Evolutionary conservation across 2,888 invertebrate species (phyloP).

Genomic region (Gisinianus flammeolus): DNA sequence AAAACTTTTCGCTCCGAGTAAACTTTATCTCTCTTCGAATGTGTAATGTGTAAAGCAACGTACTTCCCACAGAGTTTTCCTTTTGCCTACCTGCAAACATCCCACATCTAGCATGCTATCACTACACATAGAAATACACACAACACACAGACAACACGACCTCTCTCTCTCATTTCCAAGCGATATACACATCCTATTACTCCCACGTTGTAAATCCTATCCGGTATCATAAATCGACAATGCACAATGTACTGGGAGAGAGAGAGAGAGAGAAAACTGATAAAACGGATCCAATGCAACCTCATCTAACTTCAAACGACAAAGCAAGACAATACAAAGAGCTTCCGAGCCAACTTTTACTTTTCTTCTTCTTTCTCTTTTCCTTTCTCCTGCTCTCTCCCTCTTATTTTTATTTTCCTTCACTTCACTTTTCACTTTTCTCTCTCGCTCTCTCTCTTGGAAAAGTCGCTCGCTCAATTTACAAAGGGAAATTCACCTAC

Average conservation of each 20-base stretch:
- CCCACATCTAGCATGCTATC: too few relatives aligned
- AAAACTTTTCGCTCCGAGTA: neutral
- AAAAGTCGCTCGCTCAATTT: too few relatives aligned
- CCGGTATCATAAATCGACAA: constrained; percentile 4
- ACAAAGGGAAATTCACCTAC: too few relatives aligned
- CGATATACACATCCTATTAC: neutral
- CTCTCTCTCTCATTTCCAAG: too few relatives aligned
- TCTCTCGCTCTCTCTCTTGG: too few relatives aligned
- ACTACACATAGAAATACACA: neutral
- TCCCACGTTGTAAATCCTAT: constrained; percentile 1
- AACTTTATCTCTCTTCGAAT: neutral
- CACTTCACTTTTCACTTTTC: too few relatives aligned
- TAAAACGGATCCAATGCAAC: neutral
- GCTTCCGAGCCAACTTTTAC: neutral
- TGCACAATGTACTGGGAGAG: neutral
- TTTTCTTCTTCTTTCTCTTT: too few relatives aligned
- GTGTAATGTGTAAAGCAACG: neutral
- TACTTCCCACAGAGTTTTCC: neutral
- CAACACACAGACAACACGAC: neutral
- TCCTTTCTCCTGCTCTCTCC: too few relatives aligned
- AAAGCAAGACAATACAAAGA: constrained; percentile 3
- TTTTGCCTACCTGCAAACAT: neutral
- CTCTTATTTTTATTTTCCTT: too few relatives aligned
- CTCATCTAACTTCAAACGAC: neutral
- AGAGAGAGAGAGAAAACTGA: neutral